Percentiles rank a stretch among this genome's conserved stretches.
Evolutionary conservation across 2,888 invertebrate genomes (phyloP).

Genomic region (Tortrix viridana): DNA sequence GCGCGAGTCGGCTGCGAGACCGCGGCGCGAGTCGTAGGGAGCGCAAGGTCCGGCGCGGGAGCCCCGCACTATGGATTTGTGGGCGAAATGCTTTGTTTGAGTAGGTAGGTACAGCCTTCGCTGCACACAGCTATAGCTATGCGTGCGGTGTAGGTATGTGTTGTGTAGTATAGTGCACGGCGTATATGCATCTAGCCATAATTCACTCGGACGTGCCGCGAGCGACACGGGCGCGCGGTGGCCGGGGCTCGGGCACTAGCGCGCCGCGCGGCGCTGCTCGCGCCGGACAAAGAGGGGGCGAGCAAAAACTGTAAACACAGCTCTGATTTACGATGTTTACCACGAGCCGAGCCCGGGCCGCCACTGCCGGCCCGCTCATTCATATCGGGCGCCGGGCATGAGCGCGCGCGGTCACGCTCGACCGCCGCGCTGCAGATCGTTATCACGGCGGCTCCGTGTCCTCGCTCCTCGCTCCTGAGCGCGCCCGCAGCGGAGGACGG

Average conservation of each 20-base stretch:
- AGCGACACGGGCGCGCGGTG: conserved; percentile 54
- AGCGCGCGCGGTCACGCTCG: conserved; percentile 72
- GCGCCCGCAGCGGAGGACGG: conserved; percentile 60
- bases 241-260: conserved; percentile 49
- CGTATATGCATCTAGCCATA: conserved; percentile 73
- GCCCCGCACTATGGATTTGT: conserved; percentile 69
- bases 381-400: conserved; percentile 33
- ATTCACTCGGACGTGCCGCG: conserved; percentile 65
- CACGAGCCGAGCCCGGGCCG: conserved; percentile 60
- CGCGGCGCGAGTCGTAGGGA: conserved; percentile 62
- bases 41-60: conserved; percentile 62
- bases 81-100: conserved; percentile 82
- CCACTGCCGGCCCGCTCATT: conserved; percentile 39
- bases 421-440: conserved; percentile 73
- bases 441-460: conserved; percentile 68
- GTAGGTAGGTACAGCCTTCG: conserved; percentile 79
- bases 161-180: conserved; percentile 64
- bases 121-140: conserved; percentile 72
- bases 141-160: conserved; percentile 67
- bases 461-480: conserved; percentile 55
- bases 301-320: conserved; percentile 81
- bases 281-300: conserved; percentile 49
- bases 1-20: conserved; percentile 47
- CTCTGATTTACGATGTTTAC: conserved; percentile 63
- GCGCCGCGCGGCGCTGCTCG: conserved; percentile 58